Conservation (phyloP, 2,797 vertebrate species). For the Acrossocheilus fasciatus region DNA sequence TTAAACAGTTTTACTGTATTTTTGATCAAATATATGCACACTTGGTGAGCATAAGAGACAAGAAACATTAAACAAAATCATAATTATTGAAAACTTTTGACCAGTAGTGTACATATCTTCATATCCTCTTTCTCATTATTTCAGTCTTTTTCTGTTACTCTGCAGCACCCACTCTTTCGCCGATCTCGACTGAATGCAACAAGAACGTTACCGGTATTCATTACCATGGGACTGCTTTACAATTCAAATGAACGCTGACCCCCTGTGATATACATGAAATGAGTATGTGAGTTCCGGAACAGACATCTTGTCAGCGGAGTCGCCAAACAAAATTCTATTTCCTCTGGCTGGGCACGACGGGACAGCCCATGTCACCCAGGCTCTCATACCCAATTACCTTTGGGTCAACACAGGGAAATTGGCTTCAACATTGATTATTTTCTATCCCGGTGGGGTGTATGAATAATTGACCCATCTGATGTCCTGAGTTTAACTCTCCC, state of each 20-base stretch:
- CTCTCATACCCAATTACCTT: constrained; percentile 64
- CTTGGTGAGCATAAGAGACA: too few relatives aligned
- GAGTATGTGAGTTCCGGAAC: constrained; percentile 44
- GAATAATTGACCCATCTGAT: constrained; percentile 59
- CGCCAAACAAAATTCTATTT: constrained; percentile 63
- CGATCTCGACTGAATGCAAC: constrained; percentile 24
- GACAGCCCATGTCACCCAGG: constrained; percentile 57
- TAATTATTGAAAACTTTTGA: neutral
- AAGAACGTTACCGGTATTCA: constrained; percentile 45
- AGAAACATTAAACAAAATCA: too few relatives aligned
- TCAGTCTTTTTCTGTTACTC: neutral
- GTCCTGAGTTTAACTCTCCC: constrained; percentile 29
- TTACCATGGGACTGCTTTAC: constrained; percentile 58
- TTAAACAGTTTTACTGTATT: neutral
- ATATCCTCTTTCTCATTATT: neutral
- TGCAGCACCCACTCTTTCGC: neutral
- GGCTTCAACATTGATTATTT: constrained; percentile 65
- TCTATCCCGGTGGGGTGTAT: constrained; percentile 52
- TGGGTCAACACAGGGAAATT: constrained; percentile 66
- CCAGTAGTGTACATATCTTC: neutral
- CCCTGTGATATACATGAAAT: constrained; percentile 46
- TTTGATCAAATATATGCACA: neutral
- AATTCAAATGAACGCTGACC: constrained; percentile 60
- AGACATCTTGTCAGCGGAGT: constrained; percentile 57
- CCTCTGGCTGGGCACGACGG: constrained; percentile 51